Base-by-base conservation (phyloP, 2,888 invertebrate genomes). In the Penaeus monodon region DNA sequence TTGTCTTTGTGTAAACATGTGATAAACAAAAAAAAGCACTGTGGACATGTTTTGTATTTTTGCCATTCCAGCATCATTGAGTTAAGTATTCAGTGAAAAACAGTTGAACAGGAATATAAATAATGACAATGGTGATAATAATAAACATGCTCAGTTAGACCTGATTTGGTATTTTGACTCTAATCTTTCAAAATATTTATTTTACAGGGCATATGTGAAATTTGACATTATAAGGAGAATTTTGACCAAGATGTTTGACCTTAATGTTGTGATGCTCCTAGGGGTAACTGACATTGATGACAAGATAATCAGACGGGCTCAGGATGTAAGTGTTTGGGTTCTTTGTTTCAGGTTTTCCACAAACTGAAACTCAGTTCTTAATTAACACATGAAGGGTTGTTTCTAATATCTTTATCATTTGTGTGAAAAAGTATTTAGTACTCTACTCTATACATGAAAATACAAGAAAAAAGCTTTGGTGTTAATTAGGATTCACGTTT, bases 211-310 rank as follows among this genome's bases (percentile, higher is more conserved):
- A 57, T 57, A 57, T 73, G 73, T 73, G 38, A 73, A 73, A 73
- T 73, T 96, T 88, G 98, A 98, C 91, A 96, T 98, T 66, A 94
- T 98, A 81, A 95, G 97, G 91, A 94, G 97, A 91, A 96, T 98
- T 91, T 92, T 98, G 81, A 94, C 94, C 90, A 93, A 95, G 66
- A 94, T 96, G 92, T 96, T 97, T 91, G 94, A 96, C 90, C 93
- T 96, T 22, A 95, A 96, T 92, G 93, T 97, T 6, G 94, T 97
- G 27, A 95, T 96, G 17, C 95, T 96, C 0, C 97, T 98, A 97
- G 97, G 97, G 86, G 94, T 98, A 83, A 98, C 98, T 0, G 97
- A 98, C 92, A 96, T 98, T 84, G 98, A 98, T 93, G 98, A 98
- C 92, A 98, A 98, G 93, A 98, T 98, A 89, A 97, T 98, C 83